Evolutionary conservation across 2,888 invertebrate genomes (phyloP), one percentile per base, ranked within the genome.

Genomic region (Anthophora plumipes): DNA sequence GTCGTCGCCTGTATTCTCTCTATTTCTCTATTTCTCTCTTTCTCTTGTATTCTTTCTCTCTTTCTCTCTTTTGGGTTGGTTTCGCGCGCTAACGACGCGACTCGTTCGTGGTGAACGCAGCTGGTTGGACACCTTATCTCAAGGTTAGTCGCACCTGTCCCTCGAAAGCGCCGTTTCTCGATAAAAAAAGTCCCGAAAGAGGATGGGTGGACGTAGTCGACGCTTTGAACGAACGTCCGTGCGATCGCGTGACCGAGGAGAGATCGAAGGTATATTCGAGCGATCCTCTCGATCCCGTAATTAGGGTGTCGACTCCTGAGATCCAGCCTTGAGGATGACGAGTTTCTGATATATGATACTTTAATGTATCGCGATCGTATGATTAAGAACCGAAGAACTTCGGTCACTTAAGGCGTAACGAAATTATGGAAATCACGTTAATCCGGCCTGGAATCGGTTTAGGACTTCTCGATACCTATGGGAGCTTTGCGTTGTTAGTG

Each of bases 111-210:
- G 63, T 50, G 67, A 63, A 54, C 68, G 86, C 86, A 86, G 87
- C 85, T 86, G 85, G 72, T 77, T 39, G 66, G 67, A 67, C 70
- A 66, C 67, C 77, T 86, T 83, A 82, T 86, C 81, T 80, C 80
- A 79, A 78, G 78, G 70, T 72, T 73, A n/a, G 57, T 41, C 48
- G 77, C 84, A 80, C 80, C 87, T 86, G 86, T 77, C 86, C 54
- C 57, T 67, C 68, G 57, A 72, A 71, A 57, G 43, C 46, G 46
- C 46, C 77, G 52, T 37, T 68, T 31, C 67, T 8, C 68, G 68
- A 80, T 80, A 75, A 76, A 31, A 61, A 46, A 12, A 22, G 37
- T 7, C 31, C 46, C 41, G 68, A 68, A 31, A 68, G 74, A 68
- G 60, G 43, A 12, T 25, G 22, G 17, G 41, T 9, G 60, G 63